Conservation (phyloP, 2,113 vertebrate genomes). For the Vidua macroura region DNA sequence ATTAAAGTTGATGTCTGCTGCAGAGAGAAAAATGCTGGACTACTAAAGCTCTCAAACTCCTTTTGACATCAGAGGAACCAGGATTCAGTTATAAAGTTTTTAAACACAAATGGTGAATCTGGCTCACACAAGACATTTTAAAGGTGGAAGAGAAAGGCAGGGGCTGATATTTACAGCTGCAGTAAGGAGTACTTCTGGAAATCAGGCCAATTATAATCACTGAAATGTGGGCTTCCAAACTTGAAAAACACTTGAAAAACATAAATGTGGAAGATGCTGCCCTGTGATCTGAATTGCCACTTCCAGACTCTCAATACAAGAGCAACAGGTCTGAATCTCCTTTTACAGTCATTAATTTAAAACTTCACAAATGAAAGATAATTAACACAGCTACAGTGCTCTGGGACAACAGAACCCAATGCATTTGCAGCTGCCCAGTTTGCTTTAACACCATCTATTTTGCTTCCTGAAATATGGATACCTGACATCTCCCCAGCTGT, state of each 20-base stretch:
- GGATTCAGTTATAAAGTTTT: background rate
- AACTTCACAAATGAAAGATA: background rate
- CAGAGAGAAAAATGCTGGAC: background rate
- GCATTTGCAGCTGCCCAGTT: background rate
- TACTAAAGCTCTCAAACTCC: background rate
- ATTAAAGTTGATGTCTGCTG: background rate
- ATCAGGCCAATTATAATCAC: background rate
- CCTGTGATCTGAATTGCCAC: background rate
- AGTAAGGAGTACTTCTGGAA: background rate
- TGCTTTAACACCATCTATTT: background rate
- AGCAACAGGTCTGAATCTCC: background rate
- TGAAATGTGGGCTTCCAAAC: background rate
- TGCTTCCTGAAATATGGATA: background rate
- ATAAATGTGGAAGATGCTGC: background rate
- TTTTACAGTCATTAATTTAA: background rate
- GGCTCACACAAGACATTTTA: background rate
- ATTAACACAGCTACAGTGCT: background rate
- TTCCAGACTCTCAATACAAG: background rate
- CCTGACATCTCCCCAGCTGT: background rate
- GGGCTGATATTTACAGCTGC: background rate
- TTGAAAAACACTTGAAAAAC: background rate
- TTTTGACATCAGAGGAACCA: background rate
- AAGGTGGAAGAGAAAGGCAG: background rate
- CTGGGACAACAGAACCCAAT: background rate
- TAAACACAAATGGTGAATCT: background rate